Evolutionary conservation across 2,113 vertebrate species (phyloP), one percentile per base, ranked within the genome.

Genomic region (Varanus salvator): DNA sequence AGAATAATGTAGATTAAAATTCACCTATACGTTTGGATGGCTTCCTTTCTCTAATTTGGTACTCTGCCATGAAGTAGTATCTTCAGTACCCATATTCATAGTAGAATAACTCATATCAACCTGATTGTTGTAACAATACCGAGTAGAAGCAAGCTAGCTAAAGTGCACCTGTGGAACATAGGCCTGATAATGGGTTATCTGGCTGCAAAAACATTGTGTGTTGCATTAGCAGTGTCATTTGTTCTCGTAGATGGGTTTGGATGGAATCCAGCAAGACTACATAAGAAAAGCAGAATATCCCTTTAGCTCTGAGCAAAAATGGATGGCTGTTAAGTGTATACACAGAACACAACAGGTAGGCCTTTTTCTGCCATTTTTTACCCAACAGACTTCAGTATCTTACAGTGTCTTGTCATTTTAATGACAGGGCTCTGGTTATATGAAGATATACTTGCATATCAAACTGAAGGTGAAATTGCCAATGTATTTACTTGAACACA

Each of bases 251-350:
- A 98, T 99, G 98, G 99, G 98, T 72, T 97, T 99, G 91, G 99
- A 99, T 91, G 96, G 97, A 15, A 93, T 99, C 57, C 98, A 98
- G 91, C 97, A 98, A 92, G 99, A 99, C 95, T 99, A 98, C 78
- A 94, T 99, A 31, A 98, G 99, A 71, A 95, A 98, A 95, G 97
- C 98, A 92, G 99, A 99, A 92, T 97, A 98, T 84, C 99, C 99
- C 12, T 99, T 99, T 96, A 98, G 97, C 96, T 99, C 99, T 0
- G 99, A 99, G 93, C 98, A 99, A 88, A 99, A 99, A 93, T 99
- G 98, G 98, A 99, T 99, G 99, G 98, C 98, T 0, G 98, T 99
- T 7, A 98, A 98, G 83, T 99, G 98, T 54, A 97, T 99, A 57
- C 99, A 99, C 93, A 98, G 97, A 95, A 98, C 98, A 0, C 98